Evolutionary conservation across 2,888 invertebrate genomes (phyloP).

Genomic region (Pterobdella sp.): DNA sequence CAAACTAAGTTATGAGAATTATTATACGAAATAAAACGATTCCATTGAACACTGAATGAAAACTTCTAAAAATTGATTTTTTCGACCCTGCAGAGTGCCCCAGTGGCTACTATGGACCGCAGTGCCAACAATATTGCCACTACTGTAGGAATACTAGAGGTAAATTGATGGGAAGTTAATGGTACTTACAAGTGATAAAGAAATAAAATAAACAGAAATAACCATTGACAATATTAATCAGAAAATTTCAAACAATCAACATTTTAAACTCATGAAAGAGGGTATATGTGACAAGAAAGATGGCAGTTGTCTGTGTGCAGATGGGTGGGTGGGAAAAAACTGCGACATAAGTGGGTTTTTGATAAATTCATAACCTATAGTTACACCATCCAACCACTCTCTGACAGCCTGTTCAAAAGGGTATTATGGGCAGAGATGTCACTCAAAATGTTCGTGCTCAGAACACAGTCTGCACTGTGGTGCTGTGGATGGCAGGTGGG

Average conservation of each 20-base stretch:
- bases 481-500: not conserved
- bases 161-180: not conserved
- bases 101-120: not conserved
- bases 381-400: not conserved
- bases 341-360: not conserved
- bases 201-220: too few species aligned
- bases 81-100: not conserved
- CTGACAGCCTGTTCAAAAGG: not conserved
- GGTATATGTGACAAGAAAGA: not conserved
- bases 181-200: too few species aligned
- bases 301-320: not conserved
- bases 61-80: not conserved
- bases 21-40: too few species aligned
- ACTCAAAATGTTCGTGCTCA: not conserved
- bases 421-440: not conserved
- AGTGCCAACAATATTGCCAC: not conserved
- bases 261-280: too few species aligned
- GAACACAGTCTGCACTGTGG: not conserved
- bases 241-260: too few species aligned
- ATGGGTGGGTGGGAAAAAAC: not conserved
- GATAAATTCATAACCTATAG: too few species aligned
- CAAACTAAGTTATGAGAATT: too few species aligned
- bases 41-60: too few species aligned
- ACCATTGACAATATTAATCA: too few species aligned
- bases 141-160: not conserved